phyloP scores from a whole-genome alignment of 2,113 vertebrate species.

The Sapajus apella region DNA sequence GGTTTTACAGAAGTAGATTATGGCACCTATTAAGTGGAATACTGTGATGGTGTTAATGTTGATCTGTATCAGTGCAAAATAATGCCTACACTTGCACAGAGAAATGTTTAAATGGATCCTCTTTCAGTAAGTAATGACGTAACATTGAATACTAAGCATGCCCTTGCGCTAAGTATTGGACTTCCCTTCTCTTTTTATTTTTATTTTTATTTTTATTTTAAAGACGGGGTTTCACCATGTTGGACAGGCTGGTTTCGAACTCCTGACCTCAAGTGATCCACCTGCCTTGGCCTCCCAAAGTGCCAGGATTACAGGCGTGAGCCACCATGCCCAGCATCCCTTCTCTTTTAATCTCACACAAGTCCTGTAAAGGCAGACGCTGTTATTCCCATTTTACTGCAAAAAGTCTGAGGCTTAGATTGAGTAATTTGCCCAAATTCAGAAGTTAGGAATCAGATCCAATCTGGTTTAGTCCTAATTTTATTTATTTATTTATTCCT shows the following conservation, averaged over 20 bases:
- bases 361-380: not conserved
- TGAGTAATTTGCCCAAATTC: not conserved
- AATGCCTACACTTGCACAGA: not conserved
- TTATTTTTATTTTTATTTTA: too few relatives aligned
- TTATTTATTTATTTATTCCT: too few relatives aligned
- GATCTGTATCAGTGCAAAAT: not conserved
- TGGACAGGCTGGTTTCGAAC: too few relatives aligned
- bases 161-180: not conserved
- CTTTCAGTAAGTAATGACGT: not conserved
- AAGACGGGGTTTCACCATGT: too few relatives aligned
- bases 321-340: not conserved
- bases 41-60: not conserved
- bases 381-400: not conserved
- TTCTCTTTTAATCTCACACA: not conserved
- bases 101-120: not conserved
- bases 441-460: not conserved
- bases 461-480: not conserved
- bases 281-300: too few relatives aligned
- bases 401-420: not conserved
- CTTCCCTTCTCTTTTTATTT: not conserved
- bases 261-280: too few relatives aligned
- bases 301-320: too few relatives aligned
- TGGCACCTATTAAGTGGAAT: not conserved
- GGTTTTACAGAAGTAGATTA: not conserved
- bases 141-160: not conserved